Conservation (phyloP, 2,113 vertebrate genomes). For the Rhabdornis inornatus region DNA sequence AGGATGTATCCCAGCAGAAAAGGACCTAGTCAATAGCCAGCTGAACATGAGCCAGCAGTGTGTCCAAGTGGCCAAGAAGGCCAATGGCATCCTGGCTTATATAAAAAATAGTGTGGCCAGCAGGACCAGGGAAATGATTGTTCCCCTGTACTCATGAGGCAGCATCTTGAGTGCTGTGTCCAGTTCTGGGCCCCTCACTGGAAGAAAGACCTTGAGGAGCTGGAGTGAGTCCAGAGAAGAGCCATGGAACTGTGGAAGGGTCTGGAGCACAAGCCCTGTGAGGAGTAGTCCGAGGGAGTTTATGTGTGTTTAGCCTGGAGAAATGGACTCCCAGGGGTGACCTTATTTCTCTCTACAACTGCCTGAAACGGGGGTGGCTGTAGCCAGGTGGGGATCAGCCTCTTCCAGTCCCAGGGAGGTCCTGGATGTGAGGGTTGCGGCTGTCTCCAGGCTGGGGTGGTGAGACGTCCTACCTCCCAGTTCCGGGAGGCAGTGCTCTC, state of each 20-base stretch:
- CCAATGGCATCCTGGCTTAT: fast-evolving
- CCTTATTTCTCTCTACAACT: background rate
- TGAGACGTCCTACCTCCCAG: background rate
- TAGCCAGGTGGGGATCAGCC: background rate
- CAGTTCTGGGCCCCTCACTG: background rate
- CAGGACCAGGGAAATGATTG: background rate
- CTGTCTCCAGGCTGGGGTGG: background rate
- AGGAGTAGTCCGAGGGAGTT: background rate
- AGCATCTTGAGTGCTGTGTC: background rate
- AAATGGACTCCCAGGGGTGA: background rate
- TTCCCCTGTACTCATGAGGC: too few relatives aligned
- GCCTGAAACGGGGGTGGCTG: background rate
- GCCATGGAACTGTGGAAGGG: fast-evolving
- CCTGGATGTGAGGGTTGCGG: fast-evolving
- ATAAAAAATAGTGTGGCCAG: background rate
- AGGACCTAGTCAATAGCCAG: background rate
- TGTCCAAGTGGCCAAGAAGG: background rate
- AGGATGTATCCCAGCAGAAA: background rate
- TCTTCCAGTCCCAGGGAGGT: background rate
- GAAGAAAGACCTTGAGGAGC: background rate
- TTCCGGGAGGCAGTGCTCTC: background rate
- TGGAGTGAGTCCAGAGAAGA: background rate
- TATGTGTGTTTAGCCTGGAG: background rate
- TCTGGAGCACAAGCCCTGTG: background rate
- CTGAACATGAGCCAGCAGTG: background rate